A percentile compares a stretch with the other conserved stretches of the same genome.
Evolutionary conservation across 2,888 invertebrate genomes (phyloP).

Genomic region (Nowickia ferox): DNA sequence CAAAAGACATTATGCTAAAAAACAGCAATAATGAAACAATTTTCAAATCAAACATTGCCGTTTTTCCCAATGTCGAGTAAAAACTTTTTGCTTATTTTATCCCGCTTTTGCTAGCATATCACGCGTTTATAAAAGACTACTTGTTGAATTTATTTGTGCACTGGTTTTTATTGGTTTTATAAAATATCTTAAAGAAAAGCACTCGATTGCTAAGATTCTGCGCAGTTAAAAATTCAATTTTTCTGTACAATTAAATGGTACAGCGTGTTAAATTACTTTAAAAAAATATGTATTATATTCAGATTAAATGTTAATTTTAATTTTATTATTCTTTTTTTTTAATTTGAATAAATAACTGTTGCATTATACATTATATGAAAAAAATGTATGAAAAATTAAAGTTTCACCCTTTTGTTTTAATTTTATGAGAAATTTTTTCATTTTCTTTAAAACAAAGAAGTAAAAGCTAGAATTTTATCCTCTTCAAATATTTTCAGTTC

Average conservation of each 20-base stretch:
- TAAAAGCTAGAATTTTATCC: too few relatives aligned
- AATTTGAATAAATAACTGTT: constrained; percentile 9
- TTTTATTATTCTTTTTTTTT: background rate
- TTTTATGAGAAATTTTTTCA: background rate
- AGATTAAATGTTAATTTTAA: constrained; percentile 15
- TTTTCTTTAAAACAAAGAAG: background rate
- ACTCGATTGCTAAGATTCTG: constrained; percentile 58
- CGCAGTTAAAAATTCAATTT: constrained; percentile 57
- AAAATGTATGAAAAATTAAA: background rate
- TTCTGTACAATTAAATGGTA: background rate
- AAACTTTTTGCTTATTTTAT: constrained; percentile 22
- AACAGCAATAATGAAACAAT: constrained; percentile 72
- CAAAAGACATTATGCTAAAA: constrained; percentile 69
- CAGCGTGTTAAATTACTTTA: constrained; percentile 41
- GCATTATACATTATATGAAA: too few relatives aligned
- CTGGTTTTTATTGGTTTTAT: constrained; percentile 69
- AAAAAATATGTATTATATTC: constrained; percentile 7
- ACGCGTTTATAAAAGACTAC: constrained; percentile 65
- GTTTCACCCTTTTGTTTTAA: background rate
- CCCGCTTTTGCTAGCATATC: constrained; percentile 54
- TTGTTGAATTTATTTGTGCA: constrained; percentile 32
- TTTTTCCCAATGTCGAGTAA: constrained; percentile 2
- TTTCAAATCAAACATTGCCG: constrained; percentile 57
- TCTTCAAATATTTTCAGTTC: too few relatives aligned
- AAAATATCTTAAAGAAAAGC: constrained; percentile 2